A percentile compares a stretch with the other conserved stretches of the same genome.
These are phyloP conservation scores for Gallinago paraguaiae DNA, from an alignment of 2,113 vertebrate genomes.

Conservation along the genomic window DNA sequence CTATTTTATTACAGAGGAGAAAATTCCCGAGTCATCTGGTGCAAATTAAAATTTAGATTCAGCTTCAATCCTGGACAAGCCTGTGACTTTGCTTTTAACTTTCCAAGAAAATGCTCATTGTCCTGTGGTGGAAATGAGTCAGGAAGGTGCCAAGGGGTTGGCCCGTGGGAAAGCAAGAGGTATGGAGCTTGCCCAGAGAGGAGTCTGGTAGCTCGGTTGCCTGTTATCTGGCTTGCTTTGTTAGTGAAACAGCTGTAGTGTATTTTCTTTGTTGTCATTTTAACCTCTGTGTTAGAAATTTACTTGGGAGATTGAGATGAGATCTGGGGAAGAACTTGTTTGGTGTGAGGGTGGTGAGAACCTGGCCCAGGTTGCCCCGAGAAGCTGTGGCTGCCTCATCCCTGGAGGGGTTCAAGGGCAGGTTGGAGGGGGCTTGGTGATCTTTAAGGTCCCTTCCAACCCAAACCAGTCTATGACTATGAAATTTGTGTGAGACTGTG, in stretches of 20 bases:
- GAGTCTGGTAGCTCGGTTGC: not conserved
- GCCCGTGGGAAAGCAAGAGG: fast-evolving
- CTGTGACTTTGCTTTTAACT: not conserved
- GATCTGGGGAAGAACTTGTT: not conserved
- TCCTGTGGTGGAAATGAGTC: not conserved
- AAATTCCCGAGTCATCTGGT: conserved; percentile 38
- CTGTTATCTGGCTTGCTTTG: not conserved
- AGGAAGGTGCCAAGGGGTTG: not conserved
- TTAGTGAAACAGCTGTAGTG: not conserved
- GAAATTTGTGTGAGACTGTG: not conserved
- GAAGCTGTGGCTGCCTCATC: not conserved
- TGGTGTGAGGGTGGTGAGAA: not conserved
- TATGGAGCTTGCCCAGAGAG: not conserved
- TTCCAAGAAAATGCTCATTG: not conserved
- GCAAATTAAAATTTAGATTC: not conserved
- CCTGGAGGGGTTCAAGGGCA: not conserved
- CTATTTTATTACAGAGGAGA: not conserved
- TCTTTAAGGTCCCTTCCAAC: no score
- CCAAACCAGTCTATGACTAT: no score
- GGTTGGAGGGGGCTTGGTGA: not conserved
- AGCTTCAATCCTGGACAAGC: not conserved
- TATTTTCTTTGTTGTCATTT: not conserved
- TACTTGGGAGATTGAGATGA: not conserved
- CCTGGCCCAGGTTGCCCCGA: not conserved
- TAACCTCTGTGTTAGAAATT: not conserved